A percentile compares a stretch with the other conserved stretches of the same genome.
phyloP scores from a whole-genome alignment of 2,797 vertebrate species.

The Anisognathus igniventris region DNA sequence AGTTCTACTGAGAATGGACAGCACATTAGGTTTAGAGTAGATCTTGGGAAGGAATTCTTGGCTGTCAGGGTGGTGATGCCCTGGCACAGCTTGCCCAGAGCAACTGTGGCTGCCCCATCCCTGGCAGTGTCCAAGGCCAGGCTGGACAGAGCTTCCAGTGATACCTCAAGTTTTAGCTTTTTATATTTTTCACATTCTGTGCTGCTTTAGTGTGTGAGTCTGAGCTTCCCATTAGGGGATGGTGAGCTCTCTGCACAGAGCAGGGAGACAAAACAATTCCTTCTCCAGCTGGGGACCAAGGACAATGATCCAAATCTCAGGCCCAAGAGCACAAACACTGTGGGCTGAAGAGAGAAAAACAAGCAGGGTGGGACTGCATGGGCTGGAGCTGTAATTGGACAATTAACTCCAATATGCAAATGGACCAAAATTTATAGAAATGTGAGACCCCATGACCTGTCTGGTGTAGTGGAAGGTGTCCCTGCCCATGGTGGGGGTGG shows the following conservation, averaged over 20 bases:
- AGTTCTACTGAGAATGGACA: background rate
- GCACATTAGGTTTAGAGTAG: background rate
- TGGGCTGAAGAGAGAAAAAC: background rate
- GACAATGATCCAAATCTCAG: background rate
- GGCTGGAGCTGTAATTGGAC: accelerated
- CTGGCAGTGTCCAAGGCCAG: background rate
- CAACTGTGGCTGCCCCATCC: background rate
- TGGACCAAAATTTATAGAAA: accelerated
- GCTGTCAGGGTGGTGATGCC: background rate
- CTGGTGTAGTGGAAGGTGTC: background rate
- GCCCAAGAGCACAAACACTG: background rate
- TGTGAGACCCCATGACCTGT: background rate
- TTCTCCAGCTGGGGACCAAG: background rate
- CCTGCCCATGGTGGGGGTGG: background rate
- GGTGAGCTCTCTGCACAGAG: background rate
- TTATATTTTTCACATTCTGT: background rate
- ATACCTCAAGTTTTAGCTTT: background rate
- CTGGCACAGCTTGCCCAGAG: background rate
- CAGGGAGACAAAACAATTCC: background rate
- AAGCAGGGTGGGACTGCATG: background rate
- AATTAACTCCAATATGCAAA: background rate
- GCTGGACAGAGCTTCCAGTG: accelerated
- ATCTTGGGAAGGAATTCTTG: background rate
- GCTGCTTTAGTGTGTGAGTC: background rate
- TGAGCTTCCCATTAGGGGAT: background rate